Conservation (phyloP, 2,888 invertebrate species). For the Athrips mouffetella region DNA sequence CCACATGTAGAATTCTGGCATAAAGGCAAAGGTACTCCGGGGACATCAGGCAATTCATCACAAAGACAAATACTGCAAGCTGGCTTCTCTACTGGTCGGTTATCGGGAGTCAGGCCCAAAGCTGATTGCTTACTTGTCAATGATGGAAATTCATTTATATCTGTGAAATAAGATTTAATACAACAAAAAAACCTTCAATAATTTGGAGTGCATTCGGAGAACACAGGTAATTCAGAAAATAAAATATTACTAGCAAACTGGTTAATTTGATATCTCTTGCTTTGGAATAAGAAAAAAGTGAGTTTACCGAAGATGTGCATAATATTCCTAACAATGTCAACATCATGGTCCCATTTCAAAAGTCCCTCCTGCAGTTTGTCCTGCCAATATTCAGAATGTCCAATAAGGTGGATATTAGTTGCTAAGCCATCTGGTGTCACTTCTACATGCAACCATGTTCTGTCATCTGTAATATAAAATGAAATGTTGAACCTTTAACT, state of each 20-base stretch:
- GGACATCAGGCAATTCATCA: constrained; percentile 40
- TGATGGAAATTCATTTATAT: constrained; percentile 40
- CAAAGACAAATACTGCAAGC: constrained; percentile 60
- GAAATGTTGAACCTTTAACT: too few relatives aligned
- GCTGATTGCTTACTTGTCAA: not conserved
- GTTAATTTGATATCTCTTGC: constrained; percentile 26
- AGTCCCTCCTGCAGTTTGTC: constrained; percentile 54
- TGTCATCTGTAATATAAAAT: constrained; percentile 46
- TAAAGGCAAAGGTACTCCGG: constrained; percentile 57
- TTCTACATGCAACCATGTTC: constrained; percentile 64
- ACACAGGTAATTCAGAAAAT: too few relatives aligned
- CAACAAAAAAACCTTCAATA: too few relatives aligned
- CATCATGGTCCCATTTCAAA: constrained; percentile 62
- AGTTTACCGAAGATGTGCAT: constrained; percentile 53
- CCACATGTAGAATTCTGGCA: constrained; percentile 58
- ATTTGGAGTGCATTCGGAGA: too few relatives aligned
- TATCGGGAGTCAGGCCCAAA: constrained; percentile 9
- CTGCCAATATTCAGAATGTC: constrained; percentile 53
- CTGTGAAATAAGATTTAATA: constrained; percentile 29
- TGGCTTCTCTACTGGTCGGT: constrained; percentile 10
- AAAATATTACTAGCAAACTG: too few relatives aligned
- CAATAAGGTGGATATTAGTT: constrained; percentile 56
- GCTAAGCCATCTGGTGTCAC: constrained; percentile 56
- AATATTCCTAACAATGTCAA: constrained; percentile 60
- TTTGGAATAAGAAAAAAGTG: not conserved